Evolutionary conservation across 2,888 invertebrate species (phyloP).

Genomic region (Phaedon cochleariae): DNA sequence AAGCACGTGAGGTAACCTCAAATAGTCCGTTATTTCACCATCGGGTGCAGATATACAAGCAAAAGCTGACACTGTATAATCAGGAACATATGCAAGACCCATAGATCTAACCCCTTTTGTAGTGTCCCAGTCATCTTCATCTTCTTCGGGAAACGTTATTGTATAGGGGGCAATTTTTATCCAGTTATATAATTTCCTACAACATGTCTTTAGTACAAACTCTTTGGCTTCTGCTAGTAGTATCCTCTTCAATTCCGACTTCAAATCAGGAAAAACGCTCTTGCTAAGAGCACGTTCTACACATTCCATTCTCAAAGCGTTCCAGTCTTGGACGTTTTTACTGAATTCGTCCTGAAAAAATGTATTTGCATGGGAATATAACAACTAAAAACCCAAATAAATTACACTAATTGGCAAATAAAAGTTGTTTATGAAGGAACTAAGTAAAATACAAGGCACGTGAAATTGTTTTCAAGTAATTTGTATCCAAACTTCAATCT

Average conservation of each 20-base stretch:
- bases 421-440: too few relatives aligned
- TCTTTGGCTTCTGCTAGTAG: constrained; percentile 89
- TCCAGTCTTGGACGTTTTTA: constrained; percentile 95
- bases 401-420: background rate
- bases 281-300: constrained; percentile 87
- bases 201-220: constrained; percentile 82
- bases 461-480: too few relatives aligned
- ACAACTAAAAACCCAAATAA: too few relatives aligned
- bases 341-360: constrained; percentile 85
- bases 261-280: constrained; percentile 89
- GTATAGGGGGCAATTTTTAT: constrained; percentile 85
- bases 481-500: too few relatives aligned
- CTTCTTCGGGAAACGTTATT: constrained; percentile 77
- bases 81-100: constrained; percentile 88
- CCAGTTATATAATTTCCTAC: constrained; percentile 89
- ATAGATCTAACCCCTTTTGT: constrained; percentile 85
- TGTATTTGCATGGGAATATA: background rate
- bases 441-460: too few relatives aligned
- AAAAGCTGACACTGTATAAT: constrained; percentile 85
- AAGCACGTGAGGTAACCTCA: constrained; percentile 86
- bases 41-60: constrained; percentile 87
- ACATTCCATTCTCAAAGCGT: constrained; percentile 85
- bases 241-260: constrained; percentile 83
- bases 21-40: constrained; percentile 91
- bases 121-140: constrained; percentile 92